Evolutionary conservation across 2,113 vertebrate genomes (phyloP), one percentile per base, ranked within the genome.

Genomic region (rat (Rattus norvegicus)): DNA sequence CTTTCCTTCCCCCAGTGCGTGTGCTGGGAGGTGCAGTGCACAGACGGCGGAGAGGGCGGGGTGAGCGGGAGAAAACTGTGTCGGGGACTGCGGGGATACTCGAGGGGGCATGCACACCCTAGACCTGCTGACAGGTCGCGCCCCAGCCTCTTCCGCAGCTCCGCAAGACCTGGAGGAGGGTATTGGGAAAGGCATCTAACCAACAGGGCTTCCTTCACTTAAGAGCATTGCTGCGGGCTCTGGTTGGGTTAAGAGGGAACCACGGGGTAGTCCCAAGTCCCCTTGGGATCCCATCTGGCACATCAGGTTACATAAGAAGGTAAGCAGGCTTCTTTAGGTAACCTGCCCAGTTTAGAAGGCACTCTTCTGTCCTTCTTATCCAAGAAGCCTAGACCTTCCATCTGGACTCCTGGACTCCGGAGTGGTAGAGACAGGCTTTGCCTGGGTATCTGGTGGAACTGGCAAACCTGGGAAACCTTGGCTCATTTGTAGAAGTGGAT

Each of bases 231-330:
- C 95, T 36, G 0, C 14, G 22, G 39, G 56, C 39, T 65, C 89
- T 88, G 95, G 69, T 81, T 88, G 93, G 77, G 14, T 81, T 80
- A 75, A 67, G 63, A 80, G 24, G 19, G 95, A 56, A 10, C 28
- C 69, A 52, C 5, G 9, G 80, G 95, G 73, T 63, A 24, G 52
- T 22, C 49, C 54, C 0, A 4, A 73, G 63, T 43, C 7, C 70
- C 22, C n/a, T 14, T 88, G 63, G 63, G 26, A 47, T 89, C 61
- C 63, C 3, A 7, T 56, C 83, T 93, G 52, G 84, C 63, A 59
- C 3, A 67, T 59, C 84, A 52, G 52, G 70, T 98, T 98, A 98
- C 88, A 52, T 97, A 98, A 98, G 95, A 92, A 93, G 67, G 81
- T 67, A 43, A 90, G 92, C 70, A 24, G 13, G 92, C 84, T 92